Evolutionary conservation across 2,113 vertebrate genomes (phyloP).

Genomic region (Shinisaurus crocodilurus): DNA sequence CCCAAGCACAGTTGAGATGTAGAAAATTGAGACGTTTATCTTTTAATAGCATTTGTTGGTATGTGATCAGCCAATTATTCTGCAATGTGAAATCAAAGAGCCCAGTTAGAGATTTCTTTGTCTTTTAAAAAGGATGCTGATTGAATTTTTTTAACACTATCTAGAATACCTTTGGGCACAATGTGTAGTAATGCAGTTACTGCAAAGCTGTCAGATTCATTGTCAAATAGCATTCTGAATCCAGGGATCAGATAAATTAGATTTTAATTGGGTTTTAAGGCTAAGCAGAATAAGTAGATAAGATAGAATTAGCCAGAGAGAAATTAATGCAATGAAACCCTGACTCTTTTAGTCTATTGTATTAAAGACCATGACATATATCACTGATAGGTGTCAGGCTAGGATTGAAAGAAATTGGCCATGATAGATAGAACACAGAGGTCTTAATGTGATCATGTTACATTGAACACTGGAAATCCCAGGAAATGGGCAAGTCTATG

Average conservation of each 20-base stretch:
- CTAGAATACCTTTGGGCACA: slow-evolving; percentile 65
- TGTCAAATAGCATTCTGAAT: slow-evolving; percentile 73
- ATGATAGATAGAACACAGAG: slow-evolving; percentile 72
- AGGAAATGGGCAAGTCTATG: slow-evolving; percentile 29
- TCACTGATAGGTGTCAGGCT: slow-evolving; percentile 56
- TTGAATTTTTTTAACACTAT: slow-evolving; percentile 53
- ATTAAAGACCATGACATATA: slow-evolving; percentile 60
- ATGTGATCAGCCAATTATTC: slow-evolving; percentile 40
- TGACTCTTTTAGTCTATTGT: slow-evolving; percentile 69
- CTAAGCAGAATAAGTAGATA: slow-evolving; percentile 81
- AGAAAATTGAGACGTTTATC: not conserved
- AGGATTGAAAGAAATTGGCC: slow-evolving; percentile 70
- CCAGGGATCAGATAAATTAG: slow-evolving; percentile 83
- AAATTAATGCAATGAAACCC: slow-evolving; percentile 81
- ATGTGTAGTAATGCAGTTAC: slow-evolving; percentile 66
- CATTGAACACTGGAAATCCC: slow-evolving; percentile 64
- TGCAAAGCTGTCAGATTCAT: slow-evolving; percentile 66
- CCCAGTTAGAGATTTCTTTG: slow-evolving; percentile 1
- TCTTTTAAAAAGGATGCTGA: slow-evolving; percentile 50
- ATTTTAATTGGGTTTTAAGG: slow-evolving; percentile 88
- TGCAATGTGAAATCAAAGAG: slow-evolving; percentile 21
- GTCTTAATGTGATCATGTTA: slow-evolving; percentile 69
- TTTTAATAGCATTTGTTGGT: slow-evolving; percentile 23
- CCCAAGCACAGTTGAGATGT: not conserved
- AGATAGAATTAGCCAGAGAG: slow-evolving; percentile 82